These are phyloP conservation scores for Cryptoblepharus egeriae DNA, from an alignment of 2,797 vertebrate species.

Conservation along the genomic window DNA sequence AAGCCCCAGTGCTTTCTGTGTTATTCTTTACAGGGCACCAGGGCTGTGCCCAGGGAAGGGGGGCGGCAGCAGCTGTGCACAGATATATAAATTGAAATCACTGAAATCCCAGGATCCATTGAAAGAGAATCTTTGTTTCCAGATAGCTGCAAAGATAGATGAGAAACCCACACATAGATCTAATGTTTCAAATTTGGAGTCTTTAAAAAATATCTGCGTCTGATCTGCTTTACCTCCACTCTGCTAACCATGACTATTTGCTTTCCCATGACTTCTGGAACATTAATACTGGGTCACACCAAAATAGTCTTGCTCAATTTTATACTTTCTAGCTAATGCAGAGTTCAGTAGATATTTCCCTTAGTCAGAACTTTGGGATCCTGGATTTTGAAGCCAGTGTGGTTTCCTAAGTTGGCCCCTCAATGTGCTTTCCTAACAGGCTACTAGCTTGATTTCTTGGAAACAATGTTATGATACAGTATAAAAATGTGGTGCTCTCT, in stretches of 20 bases:
- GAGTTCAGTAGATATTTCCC: background rate
- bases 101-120: background rate
- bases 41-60: no score
- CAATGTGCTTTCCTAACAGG: no score
- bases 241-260: conserved; percentile 19
- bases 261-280: background rate
- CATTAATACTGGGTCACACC: fast-evolving
- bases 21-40: no score
- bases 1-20: background rate
- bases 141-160: background rate
- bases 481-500: background rate
- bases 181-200: conserved; percentile 7
- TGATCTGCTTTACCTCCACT: background rate
- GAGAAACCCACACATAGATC: conserved; percentile 12
- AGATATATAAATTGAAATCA: background rate
- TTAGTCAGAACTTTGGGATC: background rate
- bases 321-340: background rate
- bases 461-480: conserved; percentile 24
- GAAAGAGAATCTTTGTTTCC: background rate
- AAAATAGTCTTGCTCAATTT: background rate
- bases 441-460: conserved; percentile 14
- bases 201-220: conserved; percentile 27
- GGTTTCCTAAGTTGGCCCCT: background rate
- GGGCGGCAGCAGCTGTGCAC: no score
- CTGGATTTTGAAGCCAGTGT: background rate